Percentiles rank a stretch among this genome's conserved stretches.
Conservation (phyloP, 1,140 invertebrate species). For the Nylanderia fulva region DNA sequence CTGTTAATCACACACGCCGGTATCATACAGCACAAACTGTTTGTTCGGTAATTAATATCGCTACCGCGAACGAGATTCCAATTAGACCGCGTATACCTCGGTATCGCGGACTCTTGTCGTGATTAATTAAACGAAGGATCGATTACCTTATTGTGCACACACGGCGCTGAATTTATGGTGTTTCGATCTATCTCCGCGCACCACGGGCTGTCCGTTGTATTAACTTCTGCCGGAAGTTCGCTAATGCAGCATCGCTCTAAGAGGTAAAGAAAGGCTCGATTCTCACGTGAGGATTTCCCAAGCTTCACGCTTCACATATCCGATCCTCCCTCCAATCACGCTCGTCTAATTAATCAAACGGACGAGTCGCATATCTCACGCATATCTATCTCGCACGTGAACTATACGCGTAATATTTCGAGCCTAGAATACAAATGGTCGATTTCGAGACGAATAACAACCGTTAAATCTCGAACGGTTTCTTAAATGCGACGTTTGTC, state of each 20-base stretch:
- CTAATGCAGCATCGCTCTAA: slow-evolving; percentile 6
- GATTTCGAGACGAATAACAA: slow-evolving; percentile 31
- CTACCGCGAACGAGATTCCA: slow-evolving; percentile 55
- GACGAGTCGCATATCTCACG: slow-evolving; percentile 19
- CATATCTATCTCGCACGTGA: background rate
- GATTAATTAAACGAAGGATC: slow-evolving; percentile 67
- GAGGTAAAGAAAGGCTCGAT: slow-evolving; percentile 7
- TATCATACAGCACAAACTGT: slow-evolving; percentile 49
- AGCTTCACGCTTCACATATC: slow-evolving; percentile 24
- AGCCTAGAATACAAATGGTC: slow-evolving; percentile 31
- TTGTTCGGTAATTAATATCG: slow-evolving; percentile 69
- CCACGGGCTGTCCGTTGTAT: slow-evolving; percentile 27
- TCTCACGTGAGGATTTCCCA: slow-evolving; percentile 31
- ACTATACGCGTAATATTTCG: slow-evolving; percentile 3
- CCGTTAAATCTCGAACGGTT: slow-evolving; percentile 13
- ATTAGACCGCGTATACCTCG: slow-evolving; percentile 51
- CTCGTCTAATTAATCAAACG: slow-evolving; percentile 47
- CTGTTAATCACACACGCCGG: slow-evolving; percentile 25
- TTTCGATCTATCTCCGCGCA: slow-evolving; percentile 26
- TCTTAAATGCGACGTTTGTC: slow-evolving; percentile 4
- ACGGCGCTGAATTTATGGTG: slow-evolving; percentile 17
- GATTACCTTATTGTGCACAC: slow-evolving; percentile 8
- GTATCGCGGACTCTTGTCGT: slow-evolving; percentile 34
- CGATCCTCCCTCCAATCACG: slow-evolving; percentile 15
- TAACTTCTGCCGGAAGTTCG: slow-evolving; percentile 52